phyloP scores from a whole-genome alignment of 35 echinoderm and acorn worm species.

The Apostichopus parvimensis region DNA sequence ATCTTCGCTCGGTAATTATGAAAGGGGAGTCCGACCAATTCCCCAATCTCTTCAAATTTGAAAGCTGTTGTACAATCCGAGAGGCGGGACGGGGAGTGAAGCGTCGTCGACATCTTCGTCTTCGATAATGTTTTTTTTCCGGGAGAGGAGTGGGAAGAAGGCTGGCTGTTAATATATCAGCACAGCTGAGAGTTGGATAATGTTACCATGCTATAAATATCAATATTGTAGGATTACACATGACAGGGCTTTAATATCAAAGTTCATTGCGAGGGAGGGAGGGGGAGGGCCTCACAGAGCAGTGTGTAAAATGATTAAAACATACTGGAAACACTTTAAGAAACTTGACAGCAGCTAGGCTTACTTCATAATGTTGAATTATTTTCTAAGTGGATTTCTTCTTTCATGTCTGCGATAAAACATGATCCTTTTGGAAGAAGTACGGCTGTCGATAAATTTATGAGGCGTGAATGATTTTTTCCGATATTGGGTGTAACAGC shows the following conservation, averaged over 20 bases:
- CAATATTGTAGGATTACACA: neutral
- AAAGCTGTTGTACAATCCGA: neutral
- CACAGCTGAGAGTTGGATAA: neutral
- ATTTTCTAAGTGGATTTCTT: no score
- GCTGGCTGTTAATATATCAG: neutral
- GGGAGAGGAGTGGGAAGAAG: neutral
- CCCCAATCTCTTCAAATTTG: neutral
- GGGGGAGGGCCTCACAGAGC: no score
- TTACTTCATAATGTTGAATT: no score
- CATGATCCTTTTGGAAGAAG: no score
- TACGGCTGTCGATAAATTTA: no score
- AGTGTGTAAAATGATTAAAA: no score
- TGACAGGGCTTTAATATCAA: neutral
- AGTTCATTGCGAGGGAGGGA: neutral
- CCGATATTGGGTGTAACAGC: no score
- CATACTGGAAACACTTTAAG: no score
- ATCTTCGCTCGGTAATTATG: neutral
- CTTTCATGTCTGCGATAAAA: no score
- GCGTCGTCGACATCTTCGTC: neutral
- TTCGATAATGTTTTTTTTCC: no score
- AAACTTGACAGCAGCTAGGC: no score
- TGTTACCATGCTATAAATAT: neutral
- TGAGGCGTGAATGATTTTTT: no score
- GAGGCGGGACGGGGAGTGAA: neutral
- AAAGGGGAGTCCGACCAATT: neutral